Base-by-base conservation (phyloP, 2,888 invertebrate genomes). In the Bembecia ichneumoniformis region DNA sequence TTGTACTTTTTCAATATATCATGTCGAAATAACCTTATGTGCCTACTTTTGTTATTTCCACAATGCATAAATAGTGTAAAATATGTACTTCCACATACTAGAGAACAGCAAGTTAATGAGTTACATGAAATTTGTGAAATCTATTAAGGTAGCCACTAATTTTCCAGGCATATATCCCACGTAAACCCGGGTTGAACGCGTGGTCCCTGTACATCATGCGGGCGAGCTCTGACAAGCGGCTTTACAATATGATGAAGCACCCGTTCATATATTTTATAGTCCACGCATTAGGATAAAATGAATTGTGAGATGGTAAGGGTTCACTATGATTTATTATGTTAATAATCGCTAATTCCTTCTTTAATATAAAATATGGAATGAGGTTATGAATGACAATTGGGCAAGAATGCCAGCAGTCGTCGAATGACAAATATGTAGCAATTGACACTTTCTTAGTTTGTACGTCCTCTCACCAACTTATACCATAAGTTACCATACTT, bases 181-280 rank as follows among this genome's bases (percentile, higher is more conserved):
- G 61, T 64, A 62, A 60, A 57, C 64, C 54, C 60, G 63, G 64
- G 62, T 58, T 60, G 63, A 57, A 51, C 62, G 59, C 68, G 74
- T 78, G 77, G 81, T 76, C 73, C 72, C 64, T 74, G 77, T 82
- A 80, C 82, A 80, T 82, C 82, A 82, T 74, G 62, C 65, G 60
- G 68, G 68, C 72, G 70, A 66, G 69, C 68, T 62, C 59, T 75
- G 82, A 83, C 83, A 81, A 72, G 55, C 68, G 81, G 83, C 81
- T 84, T 84, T 82, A 66, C 75, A 58, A 58, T 71, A 77, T 86
- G 83, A 86, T 82, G 64, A 82, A 86, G 83, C 67, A 79, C 82
- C 84, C 78, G 81, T 76, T 80, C 80, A 72, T 76, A 77, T 82
- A 80, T 81, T 82, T 83, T 82, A 80, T 81, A 77, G 79, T 70